These are phyloP conservation scores for Arctia plantaginis DNA, from an alignment of 2,888 invertebrate species.

Conservation along the genomic window DNA sequence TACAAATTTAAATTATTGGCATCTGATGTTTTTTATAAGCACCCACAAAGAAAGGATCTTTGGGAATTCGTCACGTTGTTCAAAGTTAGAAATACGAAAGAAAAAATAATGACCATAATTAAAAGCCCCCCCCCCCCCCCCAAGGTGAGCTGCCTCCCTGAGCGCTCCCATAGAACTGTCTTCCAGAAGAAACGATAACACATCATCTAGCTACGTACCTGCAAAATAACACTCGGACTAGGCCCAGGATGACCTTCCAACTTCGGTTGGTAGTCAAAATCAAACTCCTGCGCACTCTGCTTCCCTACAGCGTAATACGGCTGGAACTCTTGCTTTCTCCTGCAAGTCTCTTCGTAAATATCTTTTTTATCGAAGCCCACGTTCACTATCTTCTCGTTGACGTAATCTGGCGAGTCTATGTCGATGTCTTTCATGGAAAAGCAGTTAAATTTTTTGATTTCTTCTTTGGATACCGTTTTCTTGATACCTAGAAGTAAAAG, in stretches of 20 bases:
- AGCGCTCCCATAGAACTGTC: no score
- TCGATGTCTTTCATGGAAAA: constrained; percentile 83
- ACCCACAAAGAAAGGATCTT: no score
- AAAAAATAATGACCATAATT: no score
- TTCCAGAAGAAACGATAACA: no score
- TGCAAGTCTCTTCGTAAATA: constrained; percentile 62
- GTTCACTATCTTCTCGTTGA: constrained; percentile 72
- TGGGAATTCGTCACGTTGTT: no score
- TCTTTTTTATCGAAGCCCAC: constrained; percentile 75
- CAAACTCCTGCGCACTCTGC: constrained; percentile 84
- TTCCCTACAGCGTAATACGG: constrained; percentile 72
- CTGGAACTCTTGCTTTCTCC: constrained; percentile 53
- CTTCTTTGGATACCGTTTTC: constrained; percentile 51
- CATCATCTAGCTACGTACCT: no score
- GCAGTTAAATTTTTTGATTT: constrained; percentile 71
- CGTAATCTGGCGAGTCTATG: constrained; percentile 70
- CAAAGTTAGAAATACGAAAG: no score
- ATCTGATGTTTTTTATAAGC: no score
- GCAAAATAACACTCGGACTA: constrained; percentile 96
- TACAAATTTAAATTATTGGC: no score
- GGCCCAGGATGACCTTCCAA: constrained; percentile 94
- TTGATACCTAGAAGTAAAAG: constrained; percentile 12
- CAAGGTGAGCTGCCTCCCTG: no score
- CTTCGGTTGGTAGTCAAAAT: constrained; percentile 95
- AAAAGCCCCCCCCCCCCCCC: no score